Evolutionary conservation across 2,888 invertebrate genomes (phyloP).

Genomic region (Chorisops tibialis): DNA sequence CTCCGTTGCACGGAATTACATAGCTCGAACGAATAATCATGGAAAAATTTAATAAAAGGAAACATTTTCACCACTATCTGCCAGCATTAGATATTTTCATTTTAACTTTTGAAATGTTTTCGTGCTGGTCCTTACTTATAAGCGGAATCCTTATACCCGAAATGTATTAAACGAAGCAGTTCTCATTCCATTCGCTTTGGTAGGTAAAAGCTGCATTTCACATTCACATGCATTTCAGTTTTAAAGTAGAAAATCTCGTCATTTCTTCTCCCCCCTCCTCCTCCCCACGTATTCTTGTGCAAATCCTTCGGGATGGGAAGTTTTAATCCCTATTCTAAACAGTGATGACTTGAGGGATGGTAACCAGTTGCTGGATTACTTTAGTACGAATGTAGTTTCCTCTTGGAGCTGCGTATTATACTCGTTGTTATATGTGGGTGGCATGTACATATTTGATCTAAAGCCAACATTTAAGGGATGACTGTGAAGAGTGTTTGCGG

Average conservation of each 20-base stretch:
- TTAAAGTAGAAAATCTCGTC: slow-evolving; percentile 3
- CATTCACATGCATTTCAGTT: slow-evolving; percentile 25
- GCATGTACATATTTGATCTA: slow-evolving; percentile 27
- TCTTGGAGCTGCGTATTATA: background rate
- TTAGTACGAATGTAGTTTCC: slow-evolving; percentile 7
- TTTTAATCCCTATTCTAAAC: slow-evolving; percentile 24
- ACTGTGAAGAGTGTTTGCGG: slow-evolving; percentile 29
- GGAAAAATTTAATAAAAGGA: slow-evolving; percentile 11
- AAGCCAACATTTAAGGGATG: slow-evolving; percentile 26
- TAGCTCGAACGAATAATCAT: background rate
- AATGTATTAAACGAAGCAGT: slow-evolving; percentile 27
- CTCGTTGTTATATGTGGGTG: background rate
- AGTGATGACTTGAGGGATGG: slow-evolving; percentile 28
- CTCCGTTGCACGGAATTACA: background rate
- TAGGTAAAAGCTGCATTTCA: slow-evolving; percentile 20
- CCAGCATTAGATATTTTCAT: slow-evolving; percentile 23
- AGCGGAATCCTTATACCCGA: slow-evolving; percentile 19
- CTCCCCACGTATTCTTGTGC: background rate
- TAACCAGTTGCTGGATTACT: slow-evolving; percentile 29
- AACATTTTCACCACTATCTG: slow-evolving; percentile 13
- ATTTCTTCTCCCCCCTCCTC: background rate
- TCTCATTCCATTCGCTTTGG: background rate
- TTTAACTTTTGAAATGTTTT: slow-evolving; percentile 27
- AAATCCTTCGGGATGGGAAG: background rate
- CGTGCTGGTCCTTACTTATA: slow-evolving; percentile 23